Evolutionary conservation across 1,140 invertebrate genomes (phyloP).

Genomic region (Philotrypesis tridentata): DNA sequence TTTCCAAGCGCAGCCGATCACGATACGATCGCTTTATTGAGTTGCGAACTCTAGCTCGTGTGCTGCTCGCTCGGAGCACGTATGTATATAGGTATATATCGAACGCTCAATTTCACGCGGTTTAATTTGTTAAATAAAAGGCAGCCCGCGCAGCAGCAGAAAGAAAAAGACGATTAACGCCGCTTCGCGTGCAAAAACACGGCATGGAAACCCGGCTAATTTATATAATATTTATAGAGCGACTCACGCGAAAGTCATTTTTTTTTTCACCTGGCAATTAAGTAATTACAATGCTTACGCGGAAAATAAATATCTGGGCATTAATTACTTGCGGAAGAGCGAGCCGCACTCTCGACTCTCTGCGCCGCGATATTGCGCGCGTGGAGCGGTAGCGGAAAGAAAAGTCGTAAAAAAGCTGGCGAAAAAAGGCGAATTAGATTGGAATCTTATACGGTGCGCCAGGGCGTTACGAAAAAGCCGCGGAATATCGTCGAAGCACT

Average conservation of each 20-base stretch:
- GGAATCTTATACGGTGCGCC: conserved; percentile 20
- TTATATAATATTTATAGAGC: conserved; percentile 8
- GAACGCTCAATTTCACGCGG: not conserved
- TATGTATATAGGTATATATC: too few relatives aligned
- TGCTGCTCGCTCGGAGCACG: too few relatives aligned
- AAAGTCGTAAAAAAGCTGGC: not conserved
- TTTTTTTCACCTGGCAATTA: conserved; percentile 27
- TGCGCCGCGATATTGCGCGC: too few relatives aligned
- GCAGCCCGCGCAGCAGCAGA: not conserved
- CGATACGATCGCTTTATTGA: too few relatives aligned
- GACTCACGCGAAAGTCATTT: conserved; percentile 11
- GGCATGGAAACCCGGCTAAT: not conserved
- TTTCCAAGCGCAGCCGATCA: too few relatives aligned
- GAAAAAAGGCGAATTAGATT: conserved; percentile 11
- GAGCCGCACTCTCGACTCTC: not conserved
- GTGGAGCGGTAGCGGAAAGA: too few relatives aligned
- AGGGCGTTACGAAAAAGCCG: not conserved
- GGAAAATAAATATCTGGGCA: conserved; percentile 17
- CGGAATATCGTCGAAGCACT: not conserved
- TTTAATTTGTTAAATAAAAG: not conserved
- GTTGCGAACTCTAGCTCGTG: too few relatives aligned
- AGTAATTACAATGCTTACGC: conserved; percentile 7
- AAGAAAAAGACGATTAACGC: not conserved
- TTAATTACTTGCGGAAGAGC: conserved; percentile 4
- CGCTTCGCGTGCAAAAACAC: not conserved